These are phyloP conservation scores for Agelas oroides DNA, from an alignment of 37 sponge, comb jelly and placozoan species.

Conservation along the genomic window DNA sequence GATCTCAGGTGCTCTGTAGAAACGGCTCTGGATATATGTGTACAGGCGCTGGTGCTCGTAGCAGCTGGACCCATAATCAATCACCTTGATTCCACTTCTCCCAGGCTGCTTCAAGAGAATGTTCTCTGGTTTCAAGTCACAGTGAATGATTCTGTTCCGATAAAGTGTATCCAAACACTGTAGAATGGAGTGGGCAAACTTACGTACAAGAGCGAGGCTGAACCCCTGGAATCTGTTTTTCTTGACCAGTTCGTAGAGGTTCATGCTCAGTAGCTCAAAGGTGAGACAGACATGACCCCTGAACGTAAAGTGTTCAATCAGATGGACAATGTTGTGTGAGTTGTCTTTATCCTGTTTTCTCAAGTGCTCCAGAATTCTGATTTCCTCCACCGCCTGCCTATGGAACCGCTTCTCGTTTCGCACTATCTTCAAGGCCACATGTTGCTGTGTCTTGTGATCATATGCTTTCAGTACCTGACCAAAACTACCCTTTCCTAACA, in stretches of 20 bases:
- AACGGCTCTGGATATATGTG: conserved; percentile 97
- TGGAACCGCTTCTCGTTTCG: conserved; percentile 98
- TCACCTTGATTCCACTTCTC: conserved; percentile 95
- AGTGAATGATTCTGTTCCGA: conserved; percentile 98
- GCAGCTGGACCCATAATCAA: conserved; percentile 97
- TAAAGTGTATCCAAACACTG: conserved; percentile 92
- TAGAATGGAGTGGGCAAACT: conserved; percentile 97
- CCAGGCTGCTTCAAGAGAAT: conserved; percentile 94
- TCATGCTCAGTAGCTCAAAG: conserved; percentile 98
- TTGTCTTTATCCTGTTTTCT: conserved; percentile 92
- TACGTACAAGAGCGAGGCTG: conserved; percentile 93
- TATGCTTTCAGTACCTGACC: conserved; percentile 98
- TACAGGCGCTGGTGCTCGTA: conserved; percentile 96
- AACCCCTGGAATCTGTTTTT: conserved; percentile 99
- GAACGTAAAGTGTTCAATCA: conserved; percentile 94
- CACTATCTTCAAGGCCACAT: conserved; percentile 96
- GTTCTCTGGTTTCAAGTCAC: conserved; percentile 99
- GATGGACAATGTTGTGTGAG: conserved; percentile 93
- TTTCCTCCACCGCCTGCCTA: conserved; percentile 95
- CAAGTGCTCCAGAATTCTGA: conserved; percentile 93
- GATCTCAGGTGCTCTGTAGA: conserved; percentile 96
- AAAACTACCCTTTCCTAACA: conserved; percentile 97
- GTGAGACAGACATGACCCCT: conserved; percentile 97
- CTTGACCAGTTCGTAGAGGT: conserved; percentile 98
- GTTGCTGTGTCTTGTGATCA: conserved; percentile 93